phyloP scores from a whole-genome alignment of 2,888 invertebrate species.

The Drosophila conformis region DNA sequence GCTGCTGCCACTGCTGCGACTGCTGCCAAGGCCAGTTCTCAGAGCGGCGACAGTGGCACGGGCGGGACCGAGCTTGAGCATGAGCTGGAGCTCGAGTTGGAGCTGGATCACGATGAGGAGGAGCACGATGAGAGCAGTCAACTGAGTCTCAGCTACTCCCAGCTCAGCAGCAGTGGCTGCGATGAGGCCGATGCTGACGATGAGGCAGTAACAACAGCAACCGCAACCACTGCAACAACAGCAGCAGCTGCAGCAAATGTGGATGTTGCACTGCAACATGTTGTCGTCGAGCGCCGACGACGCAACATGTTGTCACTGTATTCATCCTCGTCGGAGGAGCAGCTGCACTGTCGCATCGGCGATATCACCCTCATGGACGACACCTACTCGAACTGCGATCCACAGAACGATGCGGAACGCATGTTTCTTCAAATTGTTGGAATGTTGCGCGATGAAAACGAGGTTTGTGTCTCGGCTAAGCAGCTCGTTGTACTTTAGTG shows the following conservation, averaged over 20 bases:
- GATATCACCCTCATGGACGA: slow-evolving; percentile 85
- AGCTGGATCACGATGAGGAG: slow-evolving; percentile 60
- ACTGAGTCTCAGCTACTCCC: slow-evolving; percentile 81
- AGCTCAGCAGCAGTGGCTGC: slow-evolving; percentile 78
- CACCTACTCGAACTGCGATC: slow-evolving; percentile 83
- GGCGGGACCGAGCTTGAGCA: slow-evolving; percentile 83
- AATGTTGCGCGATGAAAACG: slow-evolving; percentile 85
- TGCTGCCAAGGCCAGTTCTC: slow-evolving; percentile 73
- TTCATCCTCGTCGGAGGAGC: slow-evolving; percentile 79
- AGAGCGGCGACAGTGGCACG: slow-evolving; percentile 82
- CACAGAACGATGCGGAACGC: slow-evolving; percentile 85
- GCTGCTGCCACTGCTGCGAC: slow-evolving; percentile 35
- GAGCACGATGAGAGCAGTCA: slow-evolving; percentile 75
- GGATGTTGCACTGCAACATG: slow-evolving; percentile 44
- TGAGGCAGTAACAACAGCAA: slow-evolving; percentile 33
- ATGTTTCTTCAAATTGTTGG: slow-evolving; percentile 85
- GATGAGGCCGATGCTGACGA: slow-evolving; percentile 62
- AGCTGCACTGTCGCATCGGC: slow-evolving; percentile 78
- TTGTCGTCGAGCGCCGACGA: slow-evolving; percentile 46
- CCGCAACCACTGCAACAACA: slow-evolving; percentile 33
- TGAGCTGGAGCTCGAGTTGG: slow-evolving; percentile 73
- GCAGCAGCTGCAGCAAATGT: slow-evolving; percentile 28
- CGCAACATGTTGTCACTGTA: slow-evolving; percentile 67
- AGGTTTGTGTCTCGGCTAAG: slow-evolving; percentile 81
- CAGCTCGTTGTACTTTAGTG: slow-evolving; percentile 8